Conservation (phyloP, 1,140 invertebrate species). For the Sesamia nonagrioides region DNA sequence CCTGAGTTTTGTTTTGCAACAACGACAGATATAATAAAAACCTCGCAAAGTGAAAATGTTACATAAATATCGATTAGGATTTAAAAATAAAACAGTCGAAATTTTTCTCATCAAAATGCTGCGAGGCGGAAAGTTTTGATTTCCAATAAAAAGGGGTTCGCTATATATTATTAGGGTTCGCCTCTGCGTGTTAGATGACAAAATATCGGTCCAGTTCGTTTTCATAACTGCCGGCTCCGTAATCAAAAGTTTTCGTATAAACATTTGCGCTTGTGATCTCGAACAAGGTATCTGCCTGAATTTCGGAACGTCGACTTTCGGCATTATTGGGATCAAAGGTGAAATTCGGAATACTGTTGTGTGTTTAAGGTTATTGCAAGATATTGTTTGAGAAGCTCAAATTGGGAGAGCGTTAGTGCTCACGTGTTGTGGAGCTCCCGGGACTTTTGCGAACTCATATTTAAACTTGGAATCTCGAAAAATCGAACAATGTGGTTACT, state of each 20-base stretch:
- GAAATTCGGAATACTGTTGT: slow-evolving; percentile 6
- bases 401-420: slow-evolving; percentile 20
- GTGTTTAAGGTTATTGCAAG: slow-evolving; percentile 37
- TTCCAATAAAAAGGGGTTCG: slow-evolving; percentile 52
- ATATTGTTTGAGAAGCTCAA: slow-evolving; percentile 13
- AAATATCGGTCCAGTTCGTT: slow-evolving; percentile 59
- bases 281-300: slow-evolving; percentile 36
- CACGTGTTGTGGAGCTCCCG: slow-evolving; percentile 22
- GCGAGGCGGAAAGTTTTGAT: slow-evolving; percentile 48
- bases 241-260: slow-evolving; percentile 63
- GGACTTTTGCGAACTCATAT: background rate
- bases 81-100: slow-evolving; percentile 32
- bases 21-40: slow-evolving; percentile 12
- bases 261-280: slow-evolving; percentile 35
- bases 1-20: slow-evolving; percentile 4
- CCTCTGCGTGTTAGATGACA: slow-evolving; percentile 58
- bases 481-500: slow-evolving; percentile 21
- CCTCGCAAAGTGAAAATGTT: slow-evolving; percentile 1
- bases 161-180: slow-evolving; percentile 52
- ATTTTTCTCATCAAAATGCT: slow-evolving; percentile 52
- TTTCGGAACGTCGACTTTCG: background rate
- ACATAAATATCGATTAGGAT: slow-evolving; percentile 14
- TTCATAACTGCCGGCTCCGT: slow-evolving; percentile 60
- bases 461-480: too few species aligned
- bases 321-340: slow-evolving; percentile 18